These are phyloP conservation scores for Lordiphosa clarofinis DNA, from an alignment of 1,140 invertebrate species.

Conservation along the genomic window DNA sequence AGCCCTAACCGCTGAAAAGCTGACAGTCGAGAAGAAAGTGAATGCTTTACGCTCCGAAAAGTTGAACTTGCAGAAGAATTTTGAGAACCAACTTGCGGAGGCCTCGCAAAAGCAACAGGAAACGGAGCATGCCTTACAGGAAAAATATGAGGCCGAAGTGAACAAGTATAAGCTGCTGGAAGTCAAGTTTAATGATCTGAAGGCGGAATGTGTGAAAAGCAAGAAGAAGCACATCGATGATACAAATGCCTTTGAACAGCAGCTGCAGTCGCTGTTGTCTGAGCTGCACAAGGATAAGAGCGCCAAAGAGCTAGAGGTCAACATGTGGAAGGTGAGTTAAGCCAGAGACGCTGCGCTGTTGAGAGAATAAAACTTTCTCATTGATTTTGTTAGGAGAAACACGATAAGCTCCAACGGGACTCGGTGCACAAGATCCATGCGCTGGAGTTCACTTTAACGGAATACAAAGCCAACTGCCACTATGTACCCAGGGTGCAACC, in stretches of 20 bases:
- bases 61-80: conserved; percentile 72
- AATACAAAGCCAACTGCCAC: conserved; percentile 56
- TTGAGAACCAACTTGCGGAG: conserved; percentile 79
- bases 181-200: conserved; percentile 53
- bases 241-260: conserved; percentile 55
- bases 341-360: not conserved
- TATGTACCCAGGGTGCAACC: conserved; percentile 49
- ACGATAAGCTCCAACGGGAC: conserved; percentile 38
- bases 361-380: not conserved
- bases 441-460: conserved; percentile 40
- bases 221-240: conserved; percentile 68
- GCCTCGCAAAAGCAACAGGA: conserved; percentile 79
- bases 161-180: conserved; percentile 80
- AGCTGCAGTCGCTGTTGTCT: conserved; percentile 48
- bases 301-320: conserved; percentile 50
- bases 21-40: conserved; percentile 80
- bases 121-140: conserved; percentile 69
- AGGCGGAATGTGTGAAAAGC: conserved; percentile 45
- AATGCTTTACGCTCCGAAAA: conserved; percentile 80
- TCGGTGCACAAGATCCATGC: conserved; percentile 48
- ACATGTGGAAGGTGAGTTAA: conserved; percentile 59
- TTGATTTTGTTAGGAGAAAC: conserved; percentile 46
- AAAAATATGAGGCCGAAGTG: conserved; percentile 79
- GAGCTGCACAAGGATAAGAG: conserved; percentile 59
- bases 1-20: conserved; percentile 79